These are phyloP conservation scores for Brachynemurus nebulosus DNA, from an alignment of 2,888 invertebrate species.

Conservation along the genomic window DNA sequence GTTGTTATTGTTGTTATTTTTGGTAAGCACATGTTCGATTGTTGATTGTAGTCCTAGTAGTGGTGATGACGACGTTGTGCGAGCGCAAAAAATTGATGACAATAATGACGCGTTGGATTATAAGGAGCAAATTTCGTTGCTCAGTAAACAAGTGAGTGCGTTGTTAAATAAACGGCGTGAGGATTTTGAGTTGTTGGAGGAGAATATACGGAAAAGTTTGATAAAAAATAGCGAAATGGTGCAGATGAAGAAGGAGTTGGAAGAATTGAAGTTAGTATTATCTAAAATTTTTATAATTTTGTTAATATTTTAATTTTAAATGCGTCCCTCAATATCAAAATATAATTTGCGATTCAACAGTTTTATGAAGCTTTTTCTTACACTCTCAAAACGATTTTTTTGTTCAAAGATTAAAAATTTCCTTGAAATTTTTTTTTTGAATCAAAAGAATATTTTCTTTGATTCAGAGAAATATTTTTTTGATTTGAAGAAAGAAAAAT, in stretches of 20 bases:
- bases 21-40: background rate
- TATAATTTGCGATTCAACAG: background rate
- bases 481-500: too few relatives aligned
- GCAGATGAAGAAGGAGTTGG: constrained; percentile 35
- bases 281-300: constrained; percentile 9
- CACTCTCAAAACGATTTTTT: too few relatives aligned
- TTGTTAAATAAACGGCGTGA: constrained; percentile 37
- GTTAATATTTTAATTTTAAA: background rate
- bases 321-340: background rate
- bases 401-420: too few relatives aligned
- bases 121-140: constrained; percentile 32
- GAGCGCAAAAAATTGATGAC: background rate
- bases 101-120: constrained; percentile 22
- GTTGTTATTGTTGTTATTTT: background rate
- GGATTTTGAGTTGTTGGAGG: constrained; percentile 39
- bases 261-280: constrained; percentile 33
- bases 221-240: constrained; percentile 38
- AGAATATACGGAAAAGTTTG: constrained; percentile 35
- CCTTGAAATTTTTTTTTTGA: too few relatives aligned
- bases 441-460: too few relatives aligned
- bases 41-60: background rate
- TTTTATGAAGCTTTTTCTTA: too few relatives aligned
- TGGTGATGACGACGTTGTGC: background rate
- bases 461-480: too few relatives aligned
- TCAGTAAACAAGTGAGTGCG: constrained; percentile 39